Conservation (phyloP, 1,140 invertebrate genomes). For the Dinoponera quadriceps region DNA sequence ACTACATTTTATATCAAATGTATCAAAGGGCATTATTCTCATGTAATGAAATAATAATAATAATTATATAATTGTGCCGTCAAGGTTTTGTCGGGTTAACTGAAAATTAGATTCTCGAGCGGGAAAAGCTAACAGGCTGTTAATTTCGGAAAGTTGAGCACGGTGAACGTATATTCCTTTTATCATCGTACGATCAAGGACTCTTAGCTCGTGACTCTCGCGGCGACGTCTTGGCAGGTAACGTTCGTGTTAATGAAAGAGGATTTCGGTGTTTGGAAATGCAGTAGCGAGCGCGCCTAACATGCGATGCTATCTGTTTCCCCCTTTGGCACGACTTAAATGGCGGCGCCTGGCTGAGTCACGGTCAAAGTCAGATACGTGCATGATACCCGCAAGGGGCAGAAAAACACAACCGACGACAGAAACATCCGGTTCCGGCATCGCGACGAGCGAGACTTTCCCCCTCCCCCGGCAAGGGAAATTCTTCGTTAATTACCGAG, state of each 20-base stretch:
- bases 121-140: neutral
- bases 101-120: neutral
- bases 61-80: too few relatives aligned
- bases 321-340: slow-evolving; percentile 66
- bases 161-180: neutral
- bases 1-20: too few relatives aligned
- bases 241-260: slow-evolving; percentile 65
- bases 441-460: slow-evolving; percentile 33
- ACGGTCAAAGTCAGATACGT: slow-evolving; percentile 80
- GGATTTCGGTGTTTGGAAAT: slow-evolving; percentile 63
- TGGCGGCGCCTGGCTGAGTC: slow-evolving; percentile 78
- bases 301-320: slow-evolving; percentile 72
- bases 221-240: slow-evolving; percentile 14
- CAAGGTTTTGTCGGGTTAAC: too few relatives aligned
- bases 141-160: neutral
- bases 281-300: slow-evolving; percentile 53
- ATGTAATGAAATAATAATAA: too few relatives aligned
- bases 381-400: slow-evolving; percentile 68
- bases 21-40: too few relatives aligned
- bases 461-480: slow-evolving; percentile 31
- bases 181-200: slow-evolving; percentile 11
- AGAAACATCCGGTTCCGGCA: slow-evolving; percentile 81
- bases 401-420: slow-evolving; percentile 79
- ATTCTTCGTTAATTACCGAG: slow-evolving; percentile 78
- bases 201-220: neutral